Conservation (phyloP, 2,113 vertebrate genomes). For the Murina feae region DNA sequence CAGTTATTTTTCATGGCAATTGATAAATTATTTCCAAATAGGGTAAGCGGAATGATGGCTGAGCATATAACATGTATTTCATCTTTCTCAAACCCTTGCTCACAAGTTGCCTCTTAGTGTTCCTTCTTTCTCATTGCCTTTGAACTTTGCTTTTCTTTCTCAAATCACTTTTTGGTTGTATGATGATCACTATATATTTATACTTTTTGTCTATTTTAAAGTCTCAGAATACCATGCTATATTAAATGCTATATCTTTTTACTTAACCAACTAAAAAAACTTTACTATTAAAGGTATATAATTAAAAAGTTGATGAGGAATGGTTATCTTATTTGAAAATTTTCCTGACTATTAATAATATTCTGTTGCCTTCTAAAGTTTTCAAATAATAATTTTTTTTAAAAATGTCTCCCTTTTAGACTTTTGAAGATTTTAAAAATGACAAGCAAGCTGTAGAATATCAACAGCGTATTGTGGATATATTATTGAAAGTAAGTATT, state of each 20-base stretch:
- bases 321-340: conserved; percentile 32
- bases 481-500: conserved; percentile 91
- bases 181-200: background rate
- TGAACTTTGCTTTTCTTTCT: background rate
- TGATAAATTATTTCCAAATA: background rate
- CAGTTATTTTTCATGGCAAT: conserved; percentile 35
- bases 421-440: conserved; percentile 99
- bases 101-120: background rate
- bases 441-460: conserved; percentile 99
- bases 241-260: background rate
- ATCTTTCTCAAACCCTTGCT: conserved; percentile 9
- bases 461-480: conserved; percentile 98
- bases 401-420: conserved; percentile 81
- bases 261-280: background rate
- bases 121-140: background rate
- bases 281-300: background rate
- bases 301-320: conserved; percentile 6
- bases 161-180: background rate
- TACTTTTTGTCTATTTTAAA: background rate
- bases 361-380: conserved; percentile 22
- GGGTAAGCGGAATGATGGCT: background rate
- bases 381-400: conserved; percentile 20
- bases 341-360: conserved; percentile 25
- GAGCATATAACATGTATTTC: background rate
- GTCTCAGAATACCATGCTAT: background rate